Evolutionary conservation across 1,140 invertebrate genomes (phyloP), one percentile per base, ranked within the genome.

Genomic region (Sipha flava): DNA sequence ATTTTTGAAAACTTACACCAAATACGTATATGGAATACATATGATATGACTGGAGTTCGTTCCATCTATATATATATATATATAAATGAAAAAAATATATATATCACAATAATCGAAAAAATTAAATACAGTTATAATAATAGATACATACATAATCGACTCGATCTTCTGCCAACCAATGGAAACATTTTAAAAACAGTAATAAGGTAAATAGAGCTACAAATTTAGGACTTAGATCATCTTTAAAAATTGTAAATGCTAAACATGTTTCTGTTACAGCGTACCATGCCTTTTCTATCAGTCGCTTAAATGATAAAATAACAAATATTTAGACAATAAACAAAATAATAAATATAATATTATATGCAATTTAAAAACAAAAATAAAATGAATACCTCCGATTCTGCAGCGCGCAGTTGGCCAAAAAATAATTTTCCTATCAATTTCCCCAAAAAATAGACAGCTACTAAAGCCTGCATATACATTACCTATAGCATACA

Each of bases 141-240:
- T 54, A 3, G 1, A 57, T 87, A 91, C 93, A 94, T 90, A 98
- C 96, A 91, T 95, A 99, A 87, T 99, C 98, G 37, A 99, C 96
- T 85, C 98, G 89, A 84, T 99, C 98, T 87, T 99, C 98, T 43
- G 95, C 95, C 21, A 99, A 87, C 98, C 98, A 99, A 88, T 99
- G 98, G 88, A 99, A 99, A 86, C 96, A 97, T 88, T 99, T 99
- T 18, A 99, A 86, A 86, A 99, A 99, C 49, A 99, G 88, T 40
- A 99, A 88, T 23, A 99, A 88, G 14, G 97, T 98, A 86, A 99
- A 99, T 49, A 99, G 87, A 16, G 96, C 96, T 84, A 99, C 95
- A 89, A 99, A 99, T 85, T 96, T 95, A 21, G 96, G 95, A 88
- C 96, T 98, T 85, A 99, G 98, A 85, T 99, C 98, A 89, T 99